Evolutionary conservation across 2,888 invertebrate genomes (phyloP).

Genomic region (Helleia helle): DNA sequence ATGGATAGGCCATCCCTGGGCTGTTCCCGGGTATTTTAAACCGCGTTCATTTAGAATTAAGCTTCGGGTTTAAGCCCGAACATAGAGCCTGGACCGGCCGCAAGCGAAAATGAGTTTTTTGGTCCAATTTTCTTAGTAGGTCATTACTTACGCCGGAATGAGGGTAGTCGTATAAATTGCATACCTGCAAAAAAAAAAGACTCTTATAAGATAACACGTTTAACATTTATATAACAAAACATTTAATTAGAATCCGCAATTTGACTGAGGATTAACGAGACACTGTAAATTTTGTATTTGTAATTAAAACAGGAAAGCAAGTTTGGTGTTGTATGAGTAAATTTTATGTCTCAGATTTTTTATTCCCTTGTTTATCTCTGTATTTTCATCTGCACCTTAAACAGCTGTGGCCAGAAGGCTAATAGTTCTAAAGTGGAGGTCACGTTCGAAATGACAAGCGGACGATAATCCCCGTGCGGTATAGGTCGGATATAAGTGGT

Average conservation of each 20-base stretch:
- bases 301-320: too few species aligned
- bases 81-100: constrained; percentile 1
- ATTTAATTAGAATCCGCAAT: background rate
- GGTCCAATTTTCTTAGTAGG: constrained; percentile 10
- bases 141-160: constrained; percentile 9
- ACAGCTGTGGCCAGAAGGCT: too few species aligned
- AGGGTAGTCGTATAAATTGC: constrained; percentile 4
- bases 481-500: too few species aligned
- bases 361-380: too few species aligned
- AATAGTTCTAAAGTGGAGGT: too few species aligned
- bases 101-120: constrained; percentile 10
- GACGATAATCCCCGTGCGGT: too few species aligned
- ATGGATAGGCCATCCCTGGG: constrained; percentile 8
- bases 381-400: too few species aligned
- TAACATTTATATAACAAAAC: background rate
- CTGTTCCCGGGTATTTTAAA: constrained; percentile 5
- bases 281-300: too few species aligned
- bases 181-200: constrained; percentile 7
- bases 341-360: too few species aligned
- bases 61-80: background rate
- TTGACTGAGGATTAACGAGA: background rate
- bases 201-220: background rate
- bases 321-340: too few species aligned
- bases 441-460: too few species aligned
- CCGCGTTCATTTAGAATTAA: constrained; percentile 6